Percentiles rank a stretch among this genome's conserved stretches.
Conservation (phyloP, 2,888 invertebrate genomes). For the Eugnorisma glareosa region DNA sequence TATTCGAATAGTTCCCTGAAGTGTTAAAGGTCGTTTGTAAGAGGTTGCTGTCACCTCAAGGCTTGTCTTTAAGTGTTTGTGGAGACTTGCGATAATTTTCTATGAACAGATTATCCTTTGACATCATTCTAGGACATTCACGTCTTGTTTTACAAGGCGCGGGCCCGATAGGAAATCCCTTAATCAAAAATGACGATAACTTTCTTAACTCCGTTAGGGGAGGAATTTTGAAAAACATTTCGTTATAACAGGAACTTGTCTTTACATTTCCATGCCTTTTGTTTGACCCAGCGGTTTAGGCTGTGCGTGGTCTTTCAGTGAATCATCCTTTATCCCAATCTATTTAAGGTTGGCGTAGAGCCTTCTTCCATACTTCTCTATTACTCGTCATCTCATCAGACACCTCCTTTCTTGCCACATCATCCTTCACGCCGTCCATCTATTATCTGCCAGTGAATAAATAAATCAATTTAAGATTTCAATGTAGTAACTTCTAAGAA, state of each 20-base stretch:
- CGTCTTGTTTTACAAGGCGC: neutral
- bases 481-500: neutral
- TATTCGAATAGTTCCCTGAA: slow-evolving; percentile 43
- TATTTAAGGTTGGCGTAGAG: neutral
- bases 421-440: neutral
- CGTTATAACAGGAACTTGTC: neutral
- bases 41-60: slow-evolving; percentile 29
- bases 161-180: neutral
- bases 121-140: neutral
- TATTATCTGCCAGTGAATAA: neutral
- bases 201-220: neutral
- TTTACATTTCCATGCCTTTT: neutral
- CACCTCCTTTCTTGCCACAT: neutral
- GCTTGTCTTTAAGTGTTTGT: slow-evolving; percentile 26
- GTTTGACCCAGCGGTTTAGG: neutral
- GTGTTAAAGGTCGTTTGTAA: slow-evolving; percentile 35
- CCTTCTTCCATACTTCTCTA: neutral
- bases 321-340: neutral
- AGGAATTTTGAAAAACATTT: neutral
- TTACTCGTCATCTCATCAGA: neutral
- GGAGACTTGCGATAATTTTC: slow-evolving; percentile 18
- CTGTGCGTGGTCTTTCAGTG: neutral
- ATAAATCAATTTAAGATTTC: neutral
- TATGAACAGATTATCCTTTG: slow-evolving; percentile 20
- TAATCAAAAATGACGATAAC: neutral